These are phyloP conservation scores for Cephus nigrinus DNA, from an alignment of 2,888 invertebrate species.

Conservation along the genomic window DNA sequence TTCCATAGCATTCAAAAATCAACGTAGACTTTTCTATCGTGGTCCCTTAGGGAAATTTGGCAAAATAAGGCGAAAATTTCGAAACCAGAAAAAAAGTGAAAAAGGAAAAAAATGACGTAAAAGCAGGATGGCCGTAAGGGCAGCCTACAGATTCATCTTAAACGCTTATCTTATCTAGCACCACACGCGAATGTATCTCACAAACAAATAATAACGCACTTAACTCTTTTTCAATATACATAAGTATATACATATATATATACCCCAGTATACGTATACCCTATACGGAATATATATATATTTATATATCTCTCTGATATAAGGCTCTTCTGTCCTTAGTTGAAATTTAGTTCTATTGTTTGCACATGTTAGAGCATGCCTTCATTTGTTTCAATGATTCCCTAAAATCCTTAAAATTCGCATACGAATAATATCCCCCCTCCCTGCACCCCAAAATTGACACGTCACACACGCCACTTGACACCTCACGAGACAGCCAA, in stretches of 20 bases:
- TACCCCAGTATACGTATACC: conserved; percentile 31
- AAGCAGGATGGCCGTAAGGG: background rate
- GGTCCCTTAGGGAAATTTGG: no score
- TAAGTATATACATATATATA: conserved; percentile 32
- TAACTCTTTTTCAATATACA: conserved; percentile 44
- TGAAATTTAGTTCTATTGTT: conserved; percentile 66
- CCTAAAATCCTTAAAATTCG: background rate
- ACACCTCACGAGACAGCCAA: conserved; percentile 33
- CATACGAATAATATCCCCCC: background rate
- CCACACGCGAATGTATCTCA: conserved; percentile 53
- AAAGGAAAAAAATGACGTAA: background rate
- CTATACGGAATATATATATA: conserved; percentile 40
- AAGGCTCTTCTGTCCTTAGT: conserved; percentile 66
- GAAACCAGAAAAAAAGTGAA: no score
- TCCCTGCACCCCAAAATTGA: background rate
- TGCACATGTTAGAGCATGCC: conserved; percentile 67
- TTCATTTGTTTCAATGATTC: conserved; percentile 53
- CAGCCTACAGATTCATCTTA: conserved; percentile 1
- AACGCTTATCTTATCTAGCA: conserved; percentile 25
- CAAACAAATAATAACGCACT: conserved; percentile 46
- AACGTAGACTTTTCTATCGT: no score
- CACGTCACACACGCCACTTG: conserved; percentile 25
- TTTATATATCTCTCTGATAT: conserved; percentile 63
- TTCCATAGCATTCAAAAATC: no score
- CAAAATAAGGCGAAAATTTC: background rate